Conservation (phyloP, 2,797 vertebrate genomes). For the Gastrophryne carolinensis region DNA sequence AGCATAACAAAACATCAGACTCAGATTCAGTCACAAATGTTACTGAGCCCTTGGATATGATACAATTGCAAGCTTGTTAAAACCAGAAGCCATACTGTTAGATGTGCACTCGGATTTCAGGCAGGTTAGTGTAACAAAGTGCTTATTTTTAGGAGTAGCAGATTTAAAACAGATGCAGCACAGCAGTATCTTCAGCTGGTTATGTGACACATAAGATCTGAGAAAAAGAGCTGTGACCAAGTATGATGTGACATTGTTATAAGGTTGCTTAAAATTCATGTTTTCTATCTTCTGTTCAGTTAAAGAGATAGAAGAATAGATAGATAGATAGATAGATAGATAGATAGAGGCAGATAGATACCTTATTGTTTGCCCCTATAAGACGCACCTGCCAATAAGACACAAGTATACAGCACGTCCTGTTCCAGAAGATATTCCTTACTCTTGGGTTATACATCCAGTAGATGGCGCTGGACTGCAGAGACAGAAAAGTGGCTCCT, state of each 20-base stretch:
- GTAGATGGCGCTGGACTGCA: too few species aligned
- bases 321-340: too few species aligned
- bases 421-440: too few species aligned
- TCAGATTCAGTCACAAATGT: conserved; percentile 49
- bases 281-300: conserved; percentile 2
- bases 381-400: too few species aligned
- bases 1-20: conserved; percentile 49
- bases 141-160: conserved; percentile 52
- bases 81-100: conserved; percentile 53
- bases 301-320: not conserved
- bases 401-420: too few species aligned
- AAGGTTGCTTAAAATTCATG: conserved; percentile 17
- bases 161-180: conserved; percentile 53
- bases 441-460: too few species aligned
- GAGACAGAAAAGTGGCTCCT: too few species aligned
- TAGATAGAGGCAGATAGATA: not conserved
- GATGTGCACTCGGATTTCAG: conserved; percentile 44
- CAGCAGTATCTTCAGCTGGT: conserved; percentile 51
- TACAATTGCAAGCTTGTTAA: conserved; percentile 52
- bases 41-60: conserved; percentile 49
- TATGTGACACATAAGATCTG: conserved; percentile 49
- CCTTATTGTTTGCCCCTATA: too few species aligned
- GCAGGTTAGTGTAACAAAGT: conserved; percentile 52
- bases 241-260: conserved; percentile 44
- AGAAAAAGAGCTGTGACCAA: conserved; percentile 51